phyloP scores from a whole-genome alignment of 1,140 invertebrate species.

The Bombus ignitus region DNA sequence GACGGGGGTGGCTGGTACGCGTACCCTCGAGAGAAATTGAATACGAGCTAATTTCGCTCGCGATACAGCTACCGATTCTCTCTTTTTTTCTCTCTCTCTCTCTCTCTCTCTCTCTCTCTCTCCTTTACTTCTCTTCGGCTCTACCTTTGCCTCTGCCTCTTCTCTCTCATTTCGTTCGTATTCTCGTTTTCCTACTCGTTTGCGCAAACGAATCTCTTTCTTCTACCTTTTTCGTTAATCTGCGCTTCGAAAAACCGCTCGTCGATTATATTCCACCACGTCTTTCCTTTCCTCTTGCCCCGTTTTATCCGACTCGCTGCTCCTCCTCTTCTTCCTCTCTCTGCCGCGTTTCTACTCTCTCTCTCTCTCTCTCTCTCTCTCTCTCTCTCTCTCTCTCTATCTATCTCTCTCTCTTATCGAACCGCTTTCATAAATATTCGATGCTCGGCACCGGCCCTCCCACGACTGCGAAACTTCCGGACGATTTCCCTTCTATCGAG shows the following conservation, averaged over 20 bases:
- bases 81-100: slow-evolving; percentile 30
- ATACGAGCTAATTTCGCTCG: slow-evolving; percentile 82
- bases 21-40: slow-evolving; percentile 80
- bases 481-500: slow-evolving; percentile 59
- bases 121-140: background rate
- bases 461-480: slow-evolving; percentile 64
- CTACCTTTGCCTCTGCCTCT: slow-evolving; percentile 14
- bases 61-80: slow-evolving; percentile 72
- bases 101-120: slow-evolving; percentile 10
- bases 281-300: background rate
- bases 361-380: background rate
- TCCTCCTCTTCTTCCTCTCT: background rate
- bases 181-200: slow-evolving; percentile 27
- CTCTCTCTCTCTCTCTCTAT: background rate
- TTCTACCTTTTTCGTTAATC: slow-evolving; percentile 58
- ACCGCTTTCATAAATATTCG: slow-evolving; percentile 69
- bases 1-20: slow-evolving; percentile 42
- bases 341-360: background rate
- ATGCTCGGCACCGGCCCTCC: slow-evolving; percentile 50
- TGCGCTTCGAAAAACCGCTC: slow-evolving; percentile 49
- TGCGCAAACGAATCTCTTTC: slow-evolving; percentile 60
- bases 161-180: slow-evolving; percentile 50
- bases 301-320: background rate
- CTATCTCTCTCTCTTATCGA: slow-evolving; percentile 36
- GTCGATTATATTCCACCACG: slow-evolving; percentile 56